Conservation (phyloP, 2,888 invertebrate genomes). For the Hypomecis punctinalis region DNA sequence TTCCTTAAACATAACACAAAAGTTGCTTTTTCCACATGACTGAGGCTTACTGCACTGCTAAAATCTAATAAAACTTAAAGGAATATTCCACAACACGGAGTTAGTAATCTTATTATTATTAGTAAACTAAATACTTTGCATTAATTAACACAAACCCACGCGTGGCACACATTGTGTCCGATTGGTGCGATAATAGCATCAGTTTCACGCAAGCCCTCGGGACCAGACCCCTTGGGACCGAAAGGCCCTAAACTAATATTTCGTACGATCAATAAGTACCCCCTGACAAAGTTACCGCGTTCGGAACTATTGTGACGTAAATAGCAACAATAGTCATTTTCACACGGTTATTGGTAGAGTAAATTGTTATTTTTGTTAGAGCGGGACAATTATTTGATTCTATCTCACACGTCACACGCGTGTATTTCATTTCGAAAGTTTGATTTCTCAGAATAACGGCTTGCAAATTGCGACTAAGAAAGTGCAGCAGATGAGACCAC, state of each 20-base stretch:
- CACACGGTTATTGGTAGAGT: conserved; percentile 48
- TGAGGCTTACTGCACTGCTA: too few species aligned
- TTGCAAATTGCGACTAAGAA: too few species aligned
- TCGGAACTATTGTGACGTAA: conserved; percentile 50
- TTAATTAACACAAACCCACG: conserved; percentile 39
- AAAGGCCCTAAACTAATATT: conserved; percentile 54
- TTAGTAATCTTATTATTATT: neutral
- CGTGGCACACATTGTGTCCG: conserved; percentile 48
- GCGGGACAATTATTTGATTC: neutral
- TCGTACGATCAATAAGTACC: conserved; percentile 54
- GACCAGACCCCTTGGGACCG: conserved; percentile 50
- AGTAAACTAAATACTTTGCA: conserved; percentile 19
- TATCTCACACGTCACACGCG: too few species aligned
- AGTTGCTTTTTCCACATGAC: too few species aligned
- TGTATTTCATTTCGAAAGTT: too few species aligned
- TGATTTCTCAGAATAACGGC: too few species aligned
- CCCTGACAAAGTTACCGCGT: conserved; percentile 58
- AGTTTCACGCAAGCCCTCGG: conserved; percentile 65
- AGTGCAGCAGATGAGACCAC: too few species aligned
- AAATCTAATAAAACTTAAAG: too few species aligned
- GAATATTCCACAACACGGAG: too few species aligned
- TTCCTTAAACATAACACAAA: too few species aligned
- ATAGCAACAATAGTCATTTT: conserved; percentile 54
- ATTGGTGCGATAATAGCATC: conserved; percentile 66
- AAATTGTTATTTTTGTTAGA: conserved; percentile 35